Conservation (phyloP, 2,888 invertebrate species). For the Tortricodes alternella region DNA sequence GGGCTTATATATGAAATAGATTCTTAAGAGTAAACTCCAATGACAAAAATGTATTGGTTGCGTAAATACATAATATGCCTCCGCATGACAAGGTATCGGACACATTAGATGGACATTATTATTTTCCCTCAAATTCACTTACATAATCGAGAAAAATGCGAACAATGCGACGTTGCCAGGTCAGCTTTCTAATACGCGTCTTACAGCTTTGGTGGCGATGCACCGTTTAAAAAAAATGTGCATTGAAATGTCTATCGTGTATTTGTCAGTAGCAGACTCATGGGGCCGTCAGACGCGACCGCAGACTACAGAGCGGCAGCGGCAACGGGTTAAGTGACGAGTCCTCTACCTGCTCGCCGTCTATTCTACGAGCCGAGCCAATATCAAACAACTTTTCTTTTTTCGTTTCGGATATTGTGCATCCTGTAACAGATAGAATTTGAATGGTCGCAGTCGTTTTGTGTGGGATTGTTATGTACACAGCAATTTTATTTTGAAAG, state of each 20-base stretch:
- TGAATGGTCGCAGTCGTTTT: neutral
- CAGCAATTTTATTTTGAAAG: neutral
- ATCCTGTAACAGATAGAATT: neutral
- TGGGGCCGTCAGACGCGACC: slow-evolving; percentile 68
- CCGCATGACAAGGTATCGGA: no score
- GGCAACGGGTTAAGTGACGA: slow-evolving; percentile 52
- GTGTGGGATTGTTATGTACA: no score
- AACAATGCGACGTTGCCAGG: no score
- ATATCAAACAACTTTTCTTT: slow-evolving; percentile 7
- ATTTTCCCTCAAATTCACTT: no score
- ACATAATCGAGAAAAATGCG: no score
- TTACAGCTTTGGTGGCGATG: slow-evolving; percentile 45
- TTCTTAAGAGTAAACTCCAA: no score
- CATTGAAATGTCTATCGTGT: slow-evolving; percentile 66
- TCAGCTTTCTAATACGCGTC: no score
- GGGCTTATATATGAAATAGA: no score
- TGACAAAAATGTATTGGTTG: no score
- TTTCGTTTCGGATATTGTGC: slow-evolving; percentile 1
- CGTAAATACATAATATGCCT: no score
- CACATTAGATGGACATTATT: no score
- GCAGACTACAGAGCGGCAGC: no score
- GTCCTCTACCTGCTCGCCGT: slow-evolving; percentile 1
- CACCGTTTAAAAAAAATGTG: slow-evolving; percentile 49
- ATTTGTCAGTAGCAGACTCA: slow-evolving; percentile 62
- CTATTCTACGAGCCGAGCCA: slow-evolving; percentile 15